Base-by-base conservation (phyloP, 2,113 vertebrate genomes). In the Rhinoptilus africanus region DNA sequence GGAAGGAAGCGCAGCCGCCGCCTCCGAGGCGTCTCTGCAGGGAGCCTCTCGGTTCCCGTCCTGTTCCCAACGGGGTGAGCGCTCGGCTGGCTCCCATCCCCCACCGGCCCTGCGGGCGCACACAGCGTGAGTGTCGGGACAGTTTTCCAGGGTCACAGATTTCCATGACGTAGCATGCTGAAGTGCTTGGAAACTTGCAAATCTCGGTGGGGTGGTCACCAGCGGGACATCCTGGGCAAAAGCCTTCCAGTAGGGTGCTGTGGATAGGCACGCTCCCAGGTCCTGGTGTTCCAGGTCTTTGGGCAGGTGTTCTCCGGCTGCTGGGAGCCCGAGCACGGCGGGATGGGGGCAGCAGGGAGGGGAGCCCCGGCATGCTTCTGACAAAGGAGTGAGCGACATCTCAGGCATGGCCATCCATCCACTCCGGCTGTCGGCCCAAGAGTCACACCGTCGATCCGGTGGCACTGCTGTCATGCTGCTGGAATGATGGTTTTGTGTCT, bases 201-300 rank as follows among this genome's bases (percentile, higher is more conserved):
- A 8, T 12, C 0, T 2, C 7, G 2, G 3, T 0, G 12, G 22
- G n/a, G 10, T 20, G n/a, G 0, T 7, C 27, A 3, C 6, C 50
- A 7, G 51, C 4, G 1, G 27, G 41, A 12, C 5, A 23, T 30
- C 56, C 51, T 4, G 68, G 41, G 53, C n/a, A 18, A 10, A 22
- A 34, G 27, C 69, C 22, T 63, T 19, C 9, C 1, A 2, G 26
- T 10, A 4, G 23, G 43, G 3, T 14, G 1, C 6, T 5, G 73
- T 18, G 19, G 53, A 2, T 2, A 0, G 24, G n/a, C 48, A 4
- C 2, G 2, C 11, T 5, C 19, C 35, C 45, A 16, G 47, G 34
- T 50, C n/a, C 23, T 16, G 14, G 8, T 9, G 48, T 11, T 24
- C 12, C 66, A 8, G 39, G 16, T 27, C 51, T 72, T 14, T 32